Percentiles rank a stretch among this genome's conserved stretches.
Evolutionary conservation across 2,797 vertebrate species (phyloP).

Genomic region (Eulemur albifrons): DNA sequence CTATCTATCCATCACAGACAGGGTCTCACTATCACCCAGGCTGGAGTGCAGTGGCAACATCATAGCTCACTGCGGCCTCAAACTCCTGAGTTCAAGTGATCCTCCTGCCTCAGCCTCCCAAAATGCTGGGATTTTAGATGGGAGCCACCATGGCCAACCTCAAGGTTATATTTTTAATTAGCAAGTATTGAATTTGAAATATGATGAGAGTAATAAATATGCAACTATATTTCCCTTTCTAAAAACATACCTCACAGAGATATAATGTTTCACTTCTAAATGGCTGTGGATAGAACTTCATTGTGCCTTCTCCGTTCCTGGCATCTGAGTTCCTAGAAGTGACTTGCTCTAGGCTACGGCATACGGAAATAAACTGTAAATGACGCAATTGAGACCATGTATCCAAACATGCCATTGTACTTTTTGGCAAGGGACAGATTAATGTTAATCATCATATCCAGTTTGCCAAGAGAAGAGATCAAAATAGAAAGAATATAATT

Average conservation of each 20-base stretch:
- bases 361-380: background rate
- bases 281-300: background rate
- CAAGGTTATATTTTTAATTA: background rate
- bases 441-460: background rate
- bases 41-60: too few relatives aligned
- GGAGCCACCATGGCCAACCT: background rate
- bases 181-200: background rate
- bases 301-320: background rate
- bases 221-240: background rate
- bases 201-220: background rate
- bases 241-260: background rate
- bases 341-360: background rate
- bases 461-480: slow-evolving; percentile 34
- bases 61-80: background rate
- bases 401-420: background rate
- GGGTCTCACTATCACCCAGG: background rate
- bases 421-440: slow-evolving; percentile 2
- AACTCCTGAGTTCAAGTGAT: background rate
- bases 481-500: background rate
- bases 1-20: background rate
- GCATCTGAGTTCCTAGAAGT: background rate
- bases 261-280: background rate
- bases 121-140: background rate
- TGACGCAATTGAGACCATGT: background rate
- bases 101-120: background rate